Base-by-base conservation (phyloP, 1,140 invertebrate genomes). In the Latrodectus geometricus region DNA sequence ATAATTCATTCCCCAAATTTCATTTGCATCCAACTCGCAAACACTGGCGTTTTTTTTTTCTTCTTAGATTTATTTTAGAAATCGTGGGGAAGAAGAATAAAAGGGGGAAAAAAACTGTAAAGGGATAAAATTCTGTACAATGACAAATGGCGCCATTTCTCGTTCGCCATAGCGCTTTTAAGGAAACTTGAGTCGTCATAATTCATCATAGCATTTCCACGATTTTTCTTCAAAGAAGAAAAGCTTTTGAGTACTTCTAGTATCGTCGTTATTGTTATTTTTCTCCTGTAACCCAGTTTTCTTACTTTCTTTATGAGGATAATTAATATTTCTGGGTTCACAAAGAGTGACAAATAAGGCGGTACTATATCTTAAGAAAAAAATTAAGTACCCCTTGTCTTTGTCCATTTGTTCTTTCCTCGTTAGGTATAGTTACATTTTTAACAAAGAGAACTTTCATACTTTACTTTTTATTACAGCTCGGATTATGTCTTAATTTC, bases 181-280 rank as follows among this genome's bases (percentile, higher is more conserved):
- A 83, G 23, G 20, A 49, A 49, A 65, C 80, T 56, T 15, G 52
- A 83, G 54, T 83, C 80, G 80, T 83, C 80, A 83, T 83, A 83
- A 83, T 83, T 83, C 80, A 83, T 83, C 80, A 83, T 74, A 83
- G 20, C 56, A 83, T 83, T 83, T 83, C 74, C 70, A 17, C 23
- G 79, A 61, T 56, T 82, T 82, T 73, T 54, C 15, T 23, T 17
- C 11, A 9, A 21, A 11, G 17, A 78, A 48, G 66, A 65, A 56
- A 35, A 15, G 50, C 68, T 81, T 81, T 69, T 81, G 52, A 83
- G 54, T 49, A 83, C 49, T 81, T 81, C 80, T 48, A 81, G 54
- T 81, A 72, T 83, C 79, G 66, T 21, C 48, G 69, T 68, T 66
- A 74, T 83, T 83, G 80, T 74, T 83, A 23, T 74, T 83, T 83